These are phyloP conservation scores for Paramisgurnus dabryanus DNA, from an alignment of 2,113 vertebrate species.

Conservation along the genomic window DNA sequence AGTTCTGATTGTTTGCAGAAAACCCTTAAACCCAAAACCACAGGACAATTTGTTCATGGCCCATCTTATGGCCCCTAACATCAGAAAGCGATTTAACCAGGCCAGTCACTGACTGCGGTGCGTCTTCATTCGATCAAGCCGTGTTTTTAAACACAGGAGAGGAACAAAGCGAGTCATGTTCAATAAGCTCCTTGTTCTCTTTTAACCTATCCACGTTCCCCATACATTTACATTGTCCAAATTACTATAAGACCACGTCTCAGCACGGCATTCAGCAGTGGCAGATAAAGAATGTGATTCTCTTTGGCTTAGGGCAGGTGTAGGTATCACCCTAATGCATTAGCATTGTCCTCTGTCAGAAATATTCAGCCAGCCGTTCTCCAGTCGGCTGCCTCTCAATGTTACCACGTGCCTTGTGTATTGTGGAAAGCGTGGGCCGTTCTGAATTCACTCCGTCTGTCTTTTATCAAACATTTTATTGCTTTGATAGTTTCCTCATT, in stretches of 20 bases:
- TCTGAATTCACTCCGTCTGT: conserved; percentile 71
- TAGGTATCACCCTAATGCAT: conserved; percentile 80
- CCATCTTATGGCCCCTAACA: neutral
- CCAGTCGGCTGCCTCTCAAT: conserved; percentile 74
- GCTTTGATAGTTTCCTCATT: conserved; percentile 80
- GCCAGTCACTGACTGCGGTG: conserved; percentile 7
- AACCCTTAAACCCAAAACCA: neutral
- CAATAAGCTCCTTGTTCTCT: conserved; percentile 36
- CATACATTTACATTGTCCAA: conserved; percentile 51
- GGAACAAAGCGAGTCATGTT: conserved; percentile 18
- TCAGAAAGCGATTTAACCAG: neutral
- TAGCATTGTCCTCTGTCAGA: conserved; percentile 77
- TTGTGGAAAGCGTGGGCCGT: conserved; percentile 75
- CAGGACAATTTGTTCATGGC: neutral
- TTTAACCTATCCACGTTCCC: conserved; percentile 44
- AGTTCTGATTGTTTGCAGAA: conserved; percentile 11
- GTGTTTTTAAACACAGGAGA: conserved; percentile 16
- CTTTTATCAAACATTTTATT: conserved; percentile 76
- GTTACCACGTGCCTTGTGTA: conserved; percentile 65
- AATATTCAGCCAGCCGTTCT: conserved; percentile 77
- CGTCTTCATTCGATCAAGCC: conserved; percentile 18
- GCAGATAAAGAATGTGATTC: conserved; percentile 62
- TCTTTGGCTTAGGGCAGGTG: conserved; percentile 71
- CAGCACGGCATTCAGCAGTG: conserved; percentile 57
- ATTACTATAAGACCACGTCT: conserved; percentile 41